Conservation (phyloP, 2,113 vertebrate genomes). For the Psephotus haematonotus region DNA sequence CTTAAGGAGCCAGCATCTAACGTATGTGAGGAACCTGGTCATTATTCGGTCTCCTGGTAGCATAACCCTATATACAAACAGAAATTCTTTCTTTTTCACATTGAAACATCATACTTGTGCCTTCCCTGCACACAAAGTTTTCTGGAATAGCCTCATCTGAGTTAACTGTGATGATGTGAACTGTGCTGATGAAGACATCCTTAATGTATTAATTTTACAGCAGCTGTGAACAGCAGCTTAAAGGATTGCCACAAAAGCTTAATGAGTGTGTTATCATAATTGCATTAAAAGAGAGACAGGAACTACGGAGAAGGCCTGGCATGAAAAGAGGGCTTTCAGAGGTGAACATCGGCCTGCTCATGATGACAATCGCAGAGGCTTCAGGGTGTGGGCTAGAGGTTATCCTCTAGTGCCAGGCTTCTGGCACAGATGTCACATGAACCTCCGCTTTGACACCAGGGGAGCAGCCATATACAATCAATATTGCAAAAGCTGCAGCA, state of each 20-base stretch:
- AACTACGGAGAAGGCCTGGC: not conserved
- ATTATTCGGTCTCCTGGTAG: not conserved
- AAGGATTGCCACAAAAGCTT: not conserved
- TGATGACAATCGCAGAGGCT: not conserved
- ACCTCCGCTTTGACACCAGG: not conserved
- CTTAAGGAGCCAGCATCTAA: not conserved
- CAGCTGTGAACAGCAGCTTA: not conserved
- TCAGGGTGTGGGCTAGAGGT: not conserved
- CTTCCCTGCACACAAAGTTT: not conserved
- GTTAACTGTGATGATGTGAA: not conserved
- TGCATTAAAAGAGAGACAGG: not conserved
- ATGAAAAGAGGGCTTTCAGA: not conserved
- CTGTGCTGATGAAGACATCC: not conserved
- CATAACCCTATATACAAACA: not conserved
- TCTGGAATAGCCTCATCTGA: not conserved
- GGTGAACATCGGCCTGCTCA: not conserved
- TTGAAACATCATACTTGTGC: not conserved
- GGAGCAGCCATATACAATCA: not conserved
- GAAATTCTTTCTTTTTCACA: not conserved
- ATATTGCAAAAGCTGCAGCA: not conserved
- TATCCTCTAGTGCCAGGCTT: not conserved
- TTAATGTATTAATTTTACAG: not conserved
- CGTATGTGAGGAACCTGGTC: not conserved
- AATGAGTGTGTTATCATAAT: not conserved
- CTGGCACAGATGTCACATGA: rapidly evolving